Base-by-base conservation (phyloP, 2,797 vertebrate species). In the Hydrophis major region DNA sequence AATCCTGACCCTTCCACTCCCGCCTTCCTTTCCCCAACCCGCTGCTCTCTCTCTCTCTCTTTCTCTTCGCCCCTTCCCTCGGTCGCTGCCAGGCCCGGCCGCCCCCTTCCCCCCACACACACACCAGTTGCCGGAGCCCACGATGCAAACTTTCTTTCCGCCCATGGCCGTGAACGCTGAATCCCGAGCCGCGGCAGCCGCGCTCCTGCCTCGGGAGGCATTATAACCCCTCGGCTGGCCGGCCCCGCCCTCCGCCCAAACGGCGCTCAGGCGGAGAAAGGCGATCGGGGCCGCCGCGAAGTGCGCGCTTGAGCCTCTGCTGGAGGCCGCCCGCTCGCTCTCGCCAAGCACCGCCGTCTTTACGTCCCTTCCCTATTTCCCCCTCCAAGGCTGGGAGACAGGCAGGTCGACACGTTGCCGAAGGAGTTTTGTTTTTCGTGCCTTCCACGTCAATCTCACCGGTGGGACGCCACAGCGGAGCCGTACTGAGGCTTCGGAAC, bases 121-220 rank as follows among this genome's bases (percentile, higher is more conserved):
- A 5, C 98, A 99, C 99, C 99, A 99, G 98, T 99, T 99, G 93
- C 99, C 99, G 1, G 99, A 99, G 96, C 99, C 99, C 91, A 99
- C 96, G 96, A 99, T 95, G 97, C 99, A 99, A 93, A 99, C 96
- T 96, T 98, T 99, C 97, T 96, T 97, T 89, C 97, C 95, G 0
- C 96, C 96, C 98, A 98, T 98, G 95, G 32, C 96, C 97, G 98
- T 98, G 95, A 32, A 42, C 37, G 5, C 87, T 0, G 89, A 0
- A 91, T 91, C 94, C 78, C 89, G 1, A 55, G n/a, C 87, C 12
- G 88, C 74, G 74, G 74, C 37, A 47, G 20, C 74, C 37, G 37
- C 74, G 20, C 20, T 12, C 92, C 91, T 3, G 0, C 10, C 53
- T 20, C 11, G 53, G 28, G 47, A 86, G 94, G 96, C 90, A 83